Evolutionary conservation across 2,888 invertebrate species (phyloP).

Genomic region (Lochmaea capreae): DNA sequence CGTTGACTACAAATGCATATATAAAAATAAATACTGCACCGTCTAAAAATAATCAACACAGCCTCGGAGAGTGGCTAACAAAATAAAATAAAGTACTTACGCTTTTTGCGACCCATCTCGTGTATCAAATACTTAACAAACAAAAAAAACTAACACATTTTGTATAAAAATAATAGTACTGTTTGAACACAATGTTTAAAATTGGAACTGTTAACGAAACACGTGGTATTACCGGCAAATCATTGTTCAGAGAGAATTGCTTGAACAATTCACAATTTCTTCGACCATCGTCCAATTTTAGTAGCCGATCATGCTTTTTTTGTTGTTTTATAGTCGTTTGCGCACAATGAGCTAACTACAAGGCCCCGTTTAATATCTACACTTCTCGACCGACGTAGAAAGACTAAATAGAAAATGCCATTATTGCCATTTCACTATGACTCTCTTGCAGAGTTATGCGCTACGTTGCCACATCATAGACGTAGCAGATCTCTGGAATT

Average conservation of each 20-base stretch:
- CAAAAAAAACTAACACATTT: slow-evolving; percentile 19
- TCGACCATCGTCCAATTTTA: slow-evolving; percentile 26
- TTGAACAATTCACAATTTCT: background rate
- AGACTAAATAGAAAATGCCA: background rate
- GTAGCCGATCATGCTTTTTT: slow-evolving; percentile 26
- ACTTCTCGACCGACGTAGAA: background rate
- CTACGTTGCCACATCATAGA: background rate
- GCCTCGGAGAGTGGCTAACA: background rate
- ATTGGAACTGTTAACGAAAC: slow-evolving; percentile 8
- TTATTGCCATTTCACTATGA: background rate
- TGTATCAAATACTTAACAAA: background rate
- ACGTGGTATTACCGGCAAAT: slow-evolving; percentile 19
- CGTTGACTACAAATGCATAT: slow-evolving; percentile 22
- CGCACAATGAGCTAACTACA: slow-evolving; percentile 11
- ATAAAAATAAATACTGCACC: slow-evolving; percentile 8
- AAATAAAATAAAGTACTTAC: slow-evolving; percentile 25
- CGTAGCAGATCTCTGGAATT: background rate
- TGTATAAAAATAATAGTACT: background rate
- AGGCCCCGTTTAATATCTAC: background rate
- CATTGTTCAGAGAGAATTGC: background rate
- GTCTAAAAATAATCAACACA: slow-evolving; percentile 28
- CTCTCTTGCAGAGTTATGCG: background rate
- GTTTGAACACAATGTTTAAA: background rate
- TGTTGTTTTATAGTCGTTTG: slow-evolving; percentile 22
- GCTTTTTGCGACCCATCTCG: slow-evolving; percentile 30